Evolutionary conservation across 2,888 invertebrate species (phyloP).

Genomic region (Ceriagrion tenellum): DNA sequence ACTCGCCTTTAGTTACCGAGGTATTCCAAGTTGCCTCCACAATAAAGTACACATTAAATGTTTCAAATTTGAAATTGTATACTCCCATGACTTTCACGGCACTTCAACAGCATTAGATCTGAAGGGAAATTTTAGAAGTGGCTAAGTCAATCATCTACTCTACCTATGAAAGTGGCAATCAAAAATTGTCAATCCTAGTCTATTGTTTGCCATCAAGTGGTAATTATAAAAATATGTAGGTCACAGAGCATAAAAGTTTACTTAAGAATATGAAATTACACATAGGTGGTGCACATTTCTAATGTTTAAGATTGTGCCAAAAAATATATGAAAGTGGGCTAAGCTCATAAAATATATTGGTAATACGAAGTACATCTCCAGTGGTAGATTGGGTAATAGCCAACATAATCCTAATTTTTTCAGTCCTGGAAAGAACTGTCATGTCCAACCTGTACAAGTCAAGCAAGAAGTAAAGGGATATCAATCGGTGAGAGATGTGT

Average conservation of each 20-base stretch:
- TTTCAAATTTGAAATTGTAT: slow-evolving; percentile 61
- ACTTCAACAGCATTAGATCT: slow-evolving; percentile 46
- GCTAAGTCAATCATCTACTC: slow-evolving; percentile 3
- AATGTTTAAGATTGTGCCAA: not conserved
- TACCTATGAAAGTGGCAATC: not conserved
- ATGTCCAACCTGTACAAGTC: not conserved
- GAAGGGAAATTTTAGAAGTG: slow-evolving; percentile 34
- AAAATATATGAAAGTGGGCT: not conserved
- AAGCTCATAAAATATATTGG: not conserved
- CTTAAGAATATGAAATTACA: not conserved
- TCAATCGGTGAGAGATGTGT: too few species aligned
- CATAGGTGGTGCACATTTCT: not conserved
- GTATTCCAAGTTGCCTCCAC: slow-evolving; percentile 36
- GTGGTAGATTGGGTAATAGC: not conserved
- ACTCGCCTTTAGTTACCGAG: slow-evolving; percentile 43
- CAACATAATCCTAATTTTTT: not conserved
- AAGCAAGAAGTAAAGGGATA: too few species aligned
- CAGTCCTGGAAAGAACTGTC: not conserved
- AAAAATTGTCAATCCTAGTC: not conserved
- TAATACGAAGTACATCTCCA: not conserved
- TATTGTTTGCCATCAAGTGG: not conserved
- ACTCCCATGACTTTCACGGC: slow-evolving; percentile 51
- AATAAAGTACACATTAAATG: slow-evolving; percentile 40
- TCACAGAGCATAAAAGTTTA: not conserved
- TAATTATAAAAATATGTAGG: not conserved